Conservation (phyloP, 2,797 vertebrate species). For the Sarcoramphus papa region DNA sequence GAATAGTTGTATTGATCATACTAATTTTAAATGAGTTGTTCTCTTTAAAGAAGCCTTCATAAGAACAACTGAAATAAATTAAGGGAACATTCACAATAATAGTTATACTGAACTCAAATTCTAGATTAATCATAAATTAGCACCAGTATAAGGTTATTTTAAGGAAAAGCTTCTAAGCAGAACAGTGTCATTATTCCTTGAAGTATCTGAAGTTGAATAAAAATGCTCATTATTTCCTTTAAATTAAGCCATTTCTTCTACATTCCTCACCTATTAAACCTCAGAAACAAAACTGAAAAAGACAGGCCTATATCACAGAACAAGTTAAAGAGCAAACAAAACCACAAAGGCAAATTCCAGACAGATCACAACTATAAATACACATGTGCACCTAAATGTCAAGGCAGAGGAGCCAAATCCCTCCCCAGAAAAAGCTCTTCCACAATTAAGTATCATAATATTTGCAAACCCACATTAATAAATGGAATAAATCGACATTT, state of each 20-base stretch:
- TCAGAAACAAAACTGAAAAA: constrained; percentile 25
- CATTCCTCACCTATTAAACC: background rate
- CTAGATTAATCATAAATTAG: background rate
- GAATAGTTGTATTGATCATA: background rate
- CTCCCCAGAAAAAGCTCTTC: constrained; percentile 14
- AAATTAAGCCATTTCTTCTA: background rate
- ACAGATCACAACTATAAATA: constrained; percentile 73
- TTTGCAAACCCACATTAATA: background rate
- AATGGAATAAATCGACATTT: background rate
- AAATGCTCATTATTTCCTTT: background rate
- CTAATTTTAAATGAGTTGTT: background rate
- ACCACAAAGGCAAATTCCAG: constrained; percentile 73
- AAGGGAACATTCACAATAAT: background rate
- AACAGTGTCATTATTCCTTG: background rate
- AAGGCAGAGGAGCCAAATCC: constrained; percentile 61
- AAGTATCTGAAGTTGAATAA: background rate
- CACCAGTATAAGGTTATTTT: background rate
- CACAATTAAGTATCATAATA: constrained; percentile 12
- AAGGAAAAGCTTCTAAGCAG: background rate
- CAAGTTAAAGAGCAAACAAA: constrained; percentile 65
- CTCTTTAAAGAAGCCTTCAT: background rate
- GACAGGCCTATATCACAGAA: constrained; percentile 16
- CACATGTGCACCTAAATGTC: constrained; percentile 59
- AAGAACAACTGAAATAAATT: background rate
- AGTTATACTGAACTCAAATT: background rate